These are phyloP conservation scores for Hyposoter didymator DNA, from an alignment of 2,888 invertebrate genomes.

Conservation along the genomic window DNA sequence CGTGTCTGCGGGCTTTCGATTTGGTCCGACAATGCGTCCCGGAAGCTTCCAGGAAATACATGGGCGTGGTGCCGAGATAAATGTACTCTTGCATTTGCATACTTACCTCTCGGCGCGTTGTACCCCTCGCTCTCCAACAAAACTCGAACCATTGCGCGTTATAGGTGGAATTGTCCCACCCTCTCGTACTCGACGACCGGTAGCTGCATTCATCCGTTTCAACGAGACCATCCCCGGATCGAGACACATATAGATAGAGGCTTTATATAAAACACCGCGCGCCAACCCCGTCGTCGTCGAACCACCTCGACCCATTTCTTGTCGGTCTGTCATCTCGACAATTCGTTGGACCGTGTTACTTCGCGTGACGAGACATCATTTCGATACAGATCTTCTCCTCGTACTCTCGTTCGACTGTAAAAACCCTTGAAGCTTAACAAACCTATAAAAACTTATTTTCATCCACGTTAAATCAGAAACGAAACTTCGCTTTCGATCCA, in stretches of 20 bases:
- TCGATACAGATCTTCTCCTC: conserved; percentile 19
- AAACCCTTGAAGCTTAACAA: not conserved
- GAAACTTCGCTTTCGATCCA: not conserved
- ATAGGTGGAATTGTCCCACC: conserved; percentile 17
- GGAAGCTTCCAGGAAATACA: conserved; percentile 83
- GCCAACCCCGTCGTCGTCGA: conserved; percentile 39
- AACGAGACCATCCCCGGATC: conserved; percentile 46
- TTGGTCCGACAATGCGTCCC: conserved; percentile 80
- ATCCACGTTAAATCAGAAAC: not conserved
- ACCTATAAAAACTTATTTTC: not conserved
- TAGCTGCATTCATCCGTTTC: conserved; percentile 58
- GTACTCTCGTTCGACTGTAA: conserved; percentile 2
- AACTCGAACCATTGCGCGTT: conserved; percentile 50
- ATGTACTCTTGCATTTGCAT: conserved; percentile 83
- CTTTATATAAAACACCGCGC: conserved; percentile 13
- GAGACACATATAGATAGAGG: conserved; percentile 8
- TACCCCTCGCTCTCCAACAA: conserved; percentile 45
- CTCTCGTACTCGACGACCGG: conserved; percentile 36
- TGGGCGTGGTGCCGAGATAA: conserved; percentile 83
- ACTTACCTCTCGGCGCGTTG: conserved; percentile 74
- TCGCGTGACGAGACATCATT: conserved; percentile 36
- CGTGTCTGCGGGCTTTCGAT: conserved; percentile 77
- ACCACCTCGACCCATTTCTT: conserved; percentile 45
- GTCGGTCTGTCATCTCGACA: conserved; percentile 59
- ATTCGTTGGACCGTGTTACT: conserved; percentile 53